A percentile compares a stretch with the other conserved stretches of the same genome.
Evolutionary conservation across 2,888 invertebrate genomes (phyloP).

Genomic region (Clusia tigrina): DNA sequence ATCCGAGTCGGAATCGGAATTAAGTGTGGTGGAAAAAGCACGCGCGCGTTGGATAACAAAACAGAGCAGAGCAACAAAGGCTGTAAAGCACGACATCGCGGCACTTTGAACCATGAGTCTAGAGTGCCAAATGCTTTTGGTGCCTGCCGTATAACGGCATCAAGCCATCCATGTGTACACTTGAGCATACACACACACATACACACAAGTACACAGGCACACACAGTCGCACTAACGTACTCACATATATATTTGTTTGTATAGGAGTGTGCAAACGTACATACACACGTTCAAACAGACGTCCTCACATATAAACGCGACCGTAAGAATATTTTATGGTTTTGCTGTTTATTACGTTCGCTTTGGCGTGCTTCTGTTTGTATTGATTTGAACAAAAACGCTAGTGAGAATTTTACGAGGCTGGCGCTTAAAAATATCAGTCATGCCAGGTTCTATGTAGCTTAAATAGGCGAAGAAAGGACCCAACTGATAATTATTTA

Average conservation of each 20-base stretch:
- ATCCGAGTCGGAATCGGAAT: constrained; percentile 24
- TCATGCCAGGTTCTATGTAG: constrained; percentile 4
- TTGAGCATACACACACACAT: constrained; percentile 14
- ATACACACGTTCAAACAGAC: no score
- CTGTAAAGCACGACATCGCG: constrained; percentile 49
- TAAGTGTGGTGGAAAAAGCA: constrained; percentile 47
- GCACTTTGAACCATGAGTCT: constrained; percentile 49
- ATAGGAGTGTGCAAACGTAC: constrained; percentile 9
- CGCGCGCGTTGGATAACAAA: constrained; percentile 48
- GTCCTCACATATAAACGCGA: constrained; percentile 8
- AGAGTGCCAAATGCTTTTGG: constrained; percentile 46
- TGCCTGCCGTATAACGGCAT: constrained; percentile 36
- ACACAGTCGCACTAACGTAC: constrained; percentile 5
- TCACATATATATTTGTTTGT: constrained; percentile 3
- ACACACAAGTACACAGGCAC: constrained; percentile 14
- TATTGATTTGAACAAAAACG: constrained; percentile 17
- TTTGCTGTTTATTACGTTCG: constrained; percentile 17
- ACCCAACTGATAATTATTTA: no score
- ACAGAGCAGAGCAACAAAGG: constrained; percentile 44
- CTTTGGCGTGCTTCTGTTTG: constrained; percentile 13
- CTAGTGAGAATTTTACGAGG: constrained; percentile 6
- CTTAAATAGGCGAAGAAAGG: background rate
- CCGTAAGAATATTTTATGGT: constrained; percentile 23
- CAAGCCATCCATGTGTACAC: constrained; percentile 24
- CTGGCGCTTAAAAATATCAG: constrained; percentile 10